Evolutionary conservation across 2,888 invertebrate genomes (phyloP).

Genomic region (Drosophila bunnanda): DNA sequence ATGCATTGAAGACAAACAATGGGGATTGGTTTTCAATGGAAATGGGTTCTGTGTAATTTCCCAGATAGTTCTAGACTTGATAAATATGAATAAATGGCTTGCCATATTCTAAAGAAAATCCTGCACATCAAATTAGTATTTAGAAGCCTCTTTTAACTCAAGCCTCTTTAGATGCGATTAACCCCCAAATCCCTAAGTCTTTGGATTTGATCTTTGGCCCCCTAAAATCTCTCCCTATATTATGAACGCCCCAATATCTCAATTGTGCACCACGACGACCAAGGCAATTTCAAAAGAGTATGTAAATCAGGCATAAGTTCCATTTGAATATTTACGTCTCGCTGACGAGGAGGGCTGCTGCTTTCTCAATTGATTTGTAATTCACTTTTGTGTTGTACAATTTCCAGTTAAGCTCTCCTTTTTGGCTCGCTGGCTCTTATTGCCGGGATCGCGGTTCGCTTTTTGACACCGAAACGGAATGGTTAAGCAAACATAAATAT

Average conservation of each 20-base stretch:
- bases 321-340: slow-evolving; percentile 50
- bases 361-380: slow-evolving; percentile 23
- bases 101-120: not conserved
- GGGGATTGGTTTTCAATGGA: not conserved
- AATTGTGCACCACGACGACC: slow-evolving; percentile 38
- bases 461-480: slow-evolving; percentile 39
- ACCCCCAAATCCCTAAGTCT: not conserved
- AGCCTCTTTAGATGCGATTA: not conserved
- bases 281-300: slow-evolving; percentile 38
- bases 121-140: not conserved
- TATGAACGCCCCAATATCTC: slow-evolving; percentile 14
- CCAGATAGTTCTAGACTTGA: not conserved
- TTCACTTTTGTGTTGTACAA: slow-evolving; percentile 37
- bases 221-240: not conserved
- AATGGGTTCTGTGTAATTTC: slow-evolving; percentile 2
- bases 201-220: slow-evolving; percentile 7
- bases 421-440: slow-evolving; percentile 26
- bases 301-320: slow-evolving; percentile 29
- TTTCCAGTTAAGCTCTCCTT: slow-evolving; percentile 26
- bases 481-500: slow-evolving; percentile 19
- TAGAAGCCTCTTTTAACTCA: not conserved
- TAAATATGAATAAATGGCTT: not conserved
- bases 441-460: slow-evolving; percentile 34
- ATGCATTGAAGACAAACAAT: slow-evolving; percentile 15
- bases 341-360: not conserved